These are phyloP conservation scores for Oscheius onirici DNA, from an alignment of 2,888 invertebrate genomes.

Conservation along the genomic window DNA sequence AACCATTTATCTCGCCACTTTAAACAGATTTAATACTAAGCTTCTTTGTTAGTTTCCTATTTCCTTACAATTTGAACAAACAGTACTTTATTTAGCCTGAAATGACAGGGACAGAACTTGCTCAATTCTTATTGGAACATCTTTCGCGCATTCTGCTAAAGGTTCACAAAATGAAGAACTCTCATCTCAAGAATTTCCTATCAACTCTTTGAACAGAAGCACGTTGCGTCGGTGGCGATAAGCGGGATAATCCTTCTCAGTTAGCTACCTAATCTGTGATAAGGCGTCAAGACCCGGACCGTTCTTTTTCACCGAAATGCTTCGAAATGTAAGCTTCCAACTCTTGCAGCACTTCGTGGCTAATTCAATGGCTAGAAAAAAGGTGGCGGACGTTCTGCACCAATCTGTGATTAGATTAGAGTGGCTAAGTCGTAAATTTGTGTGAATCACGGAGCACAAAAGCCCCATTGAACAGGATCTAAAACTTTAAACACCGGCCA, in stretches of 20 bases:
- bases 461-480: constrained; percentile 15
- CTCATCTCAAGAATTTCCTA: neutral
- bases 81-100: no score
- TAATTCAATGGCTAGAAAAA: neutral
- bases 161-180: no score
- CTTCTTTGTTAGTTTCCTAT: no score
- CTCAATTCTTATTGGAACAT: no score
- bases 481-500: no score
- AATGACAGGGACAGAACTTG: no score
- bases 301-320: constrained; percentile 9
- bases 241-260: constrained; percentile 29
- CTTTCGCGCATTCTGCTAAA: no score
- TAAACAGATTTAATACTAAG: no score
- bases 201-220: constrained; percentile 14
- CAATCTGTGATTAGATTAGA: constrained; percentile 23
- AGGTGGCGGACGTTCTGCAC: constrained; percentile 13
- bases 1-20: no score
- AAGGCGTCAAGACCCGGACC: neutral
- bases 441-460: constrained; percentile 26
- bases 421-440: constrained; percentile 19
- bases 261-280: constrained; percentile 23
- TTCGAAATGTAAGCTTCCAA: neutral
- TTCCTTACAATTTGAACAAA: no score
- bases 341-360: neutral
- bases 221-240: constrained; percentile 31